Base-by-base conservation (phyloP, 2,797 vertebrate species). In the Thripadectes ignobilis region DNA sequence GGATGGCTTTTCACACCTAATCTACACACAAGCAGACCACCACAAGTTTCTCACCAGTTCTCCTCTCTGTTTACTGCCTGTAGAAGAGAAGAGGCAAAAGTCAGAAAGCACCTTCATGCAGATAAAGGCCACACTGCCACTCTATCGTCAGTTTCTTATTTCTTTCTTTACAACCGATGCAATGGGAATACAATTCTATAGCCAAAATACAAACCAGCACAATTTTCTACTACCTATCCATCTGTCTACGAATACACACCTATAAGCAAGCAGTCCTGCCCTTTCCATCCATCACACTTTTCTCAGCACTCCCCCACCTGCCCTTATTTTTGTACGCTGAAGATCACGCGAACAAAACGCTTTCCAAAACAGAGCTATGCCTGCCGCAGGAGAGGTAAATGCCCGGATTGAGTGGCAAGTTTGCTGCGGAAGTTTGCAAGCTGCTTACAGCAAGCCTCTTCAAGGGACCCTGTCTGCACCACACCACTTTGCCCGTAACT, bases 401-500 rank as follows among this genome's bases (percentile, higher is more conserved):
- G 78, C 88, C 80, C 16, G 15, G 48, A 39, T 27, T 10, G 21
- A 67, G 41, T 9, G 17, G 26, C 39, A 89, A 92, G 68, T 87
- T 94, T 69, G 87, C 85, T 43, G 82, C 3, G 1, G 38, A 65
- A 90, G 83, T 96, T 93, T 45, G 76, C 67, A 20, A 24, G 82
- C 83, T 49, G 66, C 67, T 89, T 45, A 14, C 63, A 79, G 69
- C 17, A 1, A 89, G 34, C 49, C 39, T 39, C 39, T 88, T 78
- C 45, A 22, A 14, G 14, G 22, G 30, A 83, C 49, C 81, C 87
- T 73, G 45, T 20, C 85, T 91, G 67, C 48, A 63, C 91, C 91
- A 27, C 75, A 34, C 79, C 89, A 36, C 75, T 62, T 86, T 57
- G 89, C 57, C 63, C 46, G 2, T 45, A 80, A 98, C 97, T 98